Conservation (phyloP, 2,113 vertebrate species). For the Notarius quadriscutis region DNA sequence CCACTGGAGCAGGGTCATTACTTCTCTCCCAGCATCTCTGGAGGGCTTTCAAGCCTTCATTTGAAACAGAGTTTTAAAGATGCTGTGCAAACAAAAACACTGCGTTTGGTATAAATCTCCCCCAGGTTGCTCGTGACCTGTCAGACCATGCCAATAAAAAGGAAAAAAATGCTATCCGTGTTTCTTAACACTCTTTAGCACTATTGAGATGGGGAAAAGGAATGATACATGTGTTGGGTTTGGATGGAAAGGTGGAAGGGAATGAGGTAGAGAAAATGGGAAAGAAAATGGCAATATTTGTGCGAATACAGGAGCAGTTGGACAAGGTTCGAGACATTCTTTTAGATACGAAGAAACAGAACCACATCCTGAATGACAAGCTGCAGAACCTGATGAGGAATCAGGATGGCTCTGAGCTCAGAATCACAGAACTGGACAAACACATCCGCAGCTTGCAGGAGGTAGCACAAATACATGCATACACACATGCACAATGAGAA, state of each 20-base stretch:
- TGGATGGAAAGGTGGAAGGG: not conserved
- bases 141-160: slow-evolving; percentile 53
- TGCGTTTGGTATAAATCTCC: slow-evolving; percentile 59
- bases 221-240: not conserved
- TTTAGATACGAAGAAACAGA: slow-evolving; percentile 72
- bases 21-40: slow-evolving; percentile 62
- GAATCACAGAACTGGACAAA: slow-evolving; percentile 65
- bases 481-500: not conserved
- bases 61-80: slow-evolving; percentile 60
- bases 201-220: not conserved
- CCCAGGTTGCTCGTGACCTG: slow-evolving; percentile 48
- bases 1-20: slow-evolving; percentile 59
- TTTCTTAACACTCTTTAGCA: slow-evolving; percentile 9
- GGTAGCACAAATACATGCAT: slow-evolving; percentile 59
- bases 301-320: slow-evolving; percentile 69
- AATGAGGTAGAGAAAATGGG: not conserved
- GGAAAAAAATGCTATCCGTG: not conserved
- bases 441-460: slow-evolving; percentile 62
- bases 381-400: slow-evolving; percentile 64
- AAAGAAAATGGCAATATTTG: slow-evolving; percentile 1
- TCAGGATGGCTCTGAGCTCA: slow-evolving; percentile 63
- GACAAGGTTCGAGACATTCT: slow-evolving; percentile 68
- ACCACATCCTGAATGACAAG: slow-evolving; percentile 64
- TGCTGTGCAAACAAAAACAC: slow-evolving; percentile 68
- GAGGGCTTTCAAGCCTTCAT: slow-evolving; percentile 61